Evolutionary conservation across 2,797 vertebrate genomes (phyloP).

Genomic region (Labeo calbasu): DNA sequence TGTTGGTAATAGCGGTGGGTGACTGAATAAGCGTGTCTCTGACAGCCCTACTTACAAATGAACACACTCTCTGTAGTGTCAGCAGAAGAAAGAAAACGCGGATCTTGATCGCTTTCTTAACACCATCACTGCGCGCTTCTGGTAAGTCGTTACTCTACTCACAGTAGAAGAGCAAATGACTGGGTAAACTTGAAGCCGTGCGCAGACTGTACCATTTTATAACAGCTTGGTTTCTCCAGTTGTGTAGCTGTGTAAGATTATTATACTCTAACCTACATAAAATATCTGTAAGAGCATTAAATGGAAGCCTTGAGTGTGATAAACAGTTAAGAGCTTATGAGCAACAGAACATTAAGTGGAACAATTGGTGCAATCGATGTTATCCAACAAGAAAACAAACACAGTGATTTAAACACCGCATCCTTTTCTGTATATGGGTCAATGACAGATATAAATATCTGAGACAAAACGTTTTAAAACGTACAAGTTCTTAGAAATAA

Average conservation of each 20-base stretch:
- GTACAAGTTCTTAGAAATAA: background rate
- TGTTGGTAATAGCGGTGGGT: constrained; percentile 39
- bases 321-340: background rate
- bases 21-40: constrained; percentile 51
- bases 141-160: constrained; percentile 33
- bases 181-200: constrained; percentile 33
- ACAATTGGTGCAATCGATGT: background rate
- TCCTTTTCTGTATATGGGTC: background rate
- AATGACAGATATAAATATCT: background rate
- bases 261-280: background rate
- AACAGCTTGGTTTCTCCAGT: background rate
- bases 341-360: background rate
- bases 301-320: background rate
- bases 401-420: background rate
- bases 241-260: background rate
- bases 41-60: constrained; percentile 51
- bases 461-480: background rate
- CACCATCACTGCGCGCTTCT: constrained; percentile 50
- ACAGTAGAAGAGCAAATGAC: constrained; percentile 27
- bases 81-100: constrained; percentile 29
- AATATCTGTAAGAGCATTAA: background rate
- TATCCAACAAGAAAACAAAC: background rate
- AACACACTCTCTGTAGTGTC: constrained; percentile 52
- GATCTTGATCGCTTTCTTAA: constrained; percentile 53
- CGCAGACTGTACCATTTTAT: constrained; percentile 53